Percentiles rank a stretch among this genome's conserved stretches.
These are phyloP conservation scores for Pseudomugil gertrudae DNA, from an alignment of 2,797 vertebrate genomes.

Conservation along the genomic window DNA sequence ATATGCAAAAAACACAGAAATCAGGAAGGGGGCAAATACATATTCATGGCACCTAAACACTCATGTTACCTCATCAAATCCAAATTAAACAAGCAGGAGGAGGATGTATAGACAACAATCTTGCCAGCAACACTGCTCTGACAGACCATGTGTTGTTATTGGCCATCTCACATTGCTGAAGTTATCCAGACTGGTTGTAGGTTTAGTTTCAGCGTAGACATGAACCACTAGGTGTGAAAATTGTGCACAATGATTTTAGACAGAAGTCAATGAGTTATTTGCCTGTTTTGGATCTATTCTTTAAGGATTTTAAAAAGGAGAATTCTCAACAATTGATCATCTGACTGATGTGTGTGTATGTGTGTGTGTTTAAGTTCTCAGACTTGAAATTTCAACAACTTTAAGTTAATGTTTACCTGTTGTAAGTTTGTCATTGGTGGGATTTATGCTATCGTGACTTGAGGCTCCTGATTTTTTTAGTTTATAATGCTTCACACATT, in stretches of 20 bases:
- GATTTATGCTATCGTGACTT: too few relatives aligned
- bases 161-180: constrained; percentile 27
- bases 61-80: constrained; percentile 36
- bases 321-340: constrained; percentile 17
- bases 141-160: constrained; percentile 15
- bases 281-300: constrained; percentile 19
- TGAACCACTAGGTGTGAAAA: constrained; percentile 32
- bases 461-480: neutral
- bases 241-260: constrained; percentile 18
- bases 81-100: constrained; percentile 27
- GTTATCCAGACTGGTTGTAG: constrained; percentile 7
- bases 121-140: neutral
- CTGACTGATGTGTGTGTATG: neutral
- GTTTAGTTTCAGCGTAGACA: constrained; percentile 11
- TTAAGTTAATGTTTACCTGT: neutral
- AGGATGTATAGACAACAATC: neutral
- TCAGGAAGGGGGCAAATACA: too few relatives aligned
- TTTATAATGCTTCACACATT: neutral
- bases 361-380: constrained; percentile 22
- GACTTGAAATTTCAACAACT: constrained; percentile 36
- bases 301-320: constrained; percentile 23
- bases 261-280: constrained; percentile 15
- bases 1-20: too few relatives aligned
- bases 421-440: neutral
- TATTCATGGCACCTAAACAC: too few relatives aligned